A percentile compares a stretch with the other conserved stretches of the same genome.
Evolutionary conservation across 1,140 invertebrate genomes (phyloP).

Genomic region (Sesamia nonagrioides): DNA sequence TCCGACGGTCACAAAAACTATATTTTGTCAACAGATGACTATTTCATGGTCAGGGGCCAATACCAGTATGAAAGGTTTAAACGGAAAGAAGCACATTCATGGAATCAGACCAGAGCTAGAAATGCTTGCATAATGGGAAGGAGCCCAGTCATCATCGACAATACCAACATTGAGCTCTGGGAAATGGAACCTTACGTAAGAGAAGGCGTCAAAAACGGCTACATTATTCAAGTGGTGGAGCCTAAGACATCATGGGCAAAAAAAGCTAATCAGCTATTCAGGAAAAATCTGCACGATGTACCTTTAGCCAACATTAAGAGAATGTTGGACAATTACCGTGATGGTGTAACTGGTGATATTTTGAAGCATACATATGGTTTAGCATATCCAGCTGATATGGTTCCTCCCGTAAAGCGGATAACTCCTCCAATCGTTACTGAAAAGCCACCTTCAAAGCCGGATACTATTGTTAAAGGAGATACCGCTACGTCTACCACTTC

Average conservation of each 20-base stretch:
- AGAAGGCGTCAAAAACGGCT: constrained; percentile 90
- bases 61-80: constrained; percentile 90
- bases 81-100: constrained; percentile 91
- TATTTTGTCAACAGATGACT: constrained; percentile 93
- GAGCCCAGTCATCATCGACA: constrained; percentile 95
- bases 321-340: constrained; percentile 91
- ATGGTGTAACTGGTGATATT: constrained; percentile 68
- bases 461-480: not conserved
- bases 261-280: constrained; percentile 84
- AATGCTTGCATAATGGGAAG: constrained; percentile 87
- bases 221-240: constrained; percentile 92
- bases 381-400: constrained; percentile 62
- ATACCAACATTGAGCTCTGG: constrained; percentile 94
- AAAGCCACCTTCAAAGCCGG: constrained; percentile 15
- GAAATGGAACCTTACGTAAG: constrained; percentile 93
- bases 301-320: constrained; percentile 89
- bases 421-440: constrained; percentile 54
- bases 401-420: constrained; percentile 64
- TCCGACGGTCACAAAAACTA: constrained; percentile 72
- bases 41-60: constrained; percentile 87
- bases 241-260: constrained; percentile 92
- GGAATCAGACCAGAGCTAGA: constrained; percentile 89
- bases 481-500: not conserved
- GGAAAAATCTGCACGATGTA: constrained; percentile 86
- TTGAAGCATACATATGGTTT: constrained; percentile 60